Percentiles rank a stretch among this genome's conserved stretches.
Evolutionary conservation across 1,140 invertebrate species (phyloP).

Genomic region (Brachionus manjavacas): DNA sequence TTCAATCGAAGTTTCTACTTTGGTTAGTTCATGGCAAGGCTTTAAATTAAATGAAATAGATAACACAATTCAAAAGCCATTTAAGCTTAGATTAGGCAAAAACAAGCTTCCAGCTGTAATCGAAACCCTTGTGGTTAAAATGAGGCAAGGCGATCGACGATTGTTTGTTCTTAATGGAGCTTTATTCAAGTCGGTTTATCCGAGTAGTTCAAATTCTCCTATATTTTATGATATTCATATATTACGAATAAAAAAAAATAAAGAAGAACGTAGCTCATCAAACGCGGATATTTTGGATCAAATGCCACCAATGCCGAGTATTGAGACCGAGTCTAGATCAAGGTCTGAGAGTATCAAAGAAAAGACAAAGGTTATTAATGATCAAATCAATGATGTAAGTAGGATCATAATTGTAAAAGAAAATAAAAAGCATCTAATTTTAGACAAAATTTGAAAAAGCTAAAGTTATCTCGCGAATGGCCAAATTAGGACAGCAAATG

Average conservation of each 20-base stretch:
- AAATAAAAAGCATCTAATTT: conserved; percentile 44
- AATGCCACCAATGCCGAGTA: conserved; percentile 47
- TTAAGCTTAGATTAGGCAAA: conserved; percentile 20
- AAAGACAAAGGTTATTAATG: conserved; percentile 37
- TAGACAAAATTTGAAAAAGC: conserved; percentile 51
- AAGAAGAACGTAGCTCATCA: not conserved
- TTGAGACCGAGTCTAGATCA: not conserved
- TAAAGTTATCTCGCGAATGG: conserved; percentile 57
- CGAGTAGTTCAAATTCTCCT: not conserved
- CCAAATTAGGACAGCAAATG: conserved; percentile 58
- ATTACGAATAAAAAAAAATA: conserved; percentile 10
- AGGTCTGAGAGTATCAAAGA: conserved; percentile 24
- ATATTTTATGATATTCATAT: conserved; percentile 33
- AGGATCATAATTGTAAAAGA: not conserved
- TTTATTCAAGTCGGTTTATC: not conserved
- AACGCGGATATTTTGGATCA: conserved; percentile 43
- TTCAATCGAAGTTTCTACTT: conserved; percentile 13
- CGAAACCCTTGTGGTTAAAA: not conserved
- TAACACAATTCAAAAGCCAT: conserved; percentile 22
- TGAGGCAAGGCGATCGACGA: conserved; percentile 40
- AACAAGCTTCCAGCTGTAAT: conserved; percentile 35
- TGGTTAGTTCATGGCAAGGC: not conserved
- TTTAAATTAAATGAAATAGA: conserved; percentile 25
- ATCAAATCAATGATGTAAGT: conserved; percentile 33
- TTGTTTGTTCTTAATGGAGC: conserved; percentile 22